phyloP scores from a whole-genome alignment of 2,888 invertebrate genomes.

The Capitulum mitella region DNA sequence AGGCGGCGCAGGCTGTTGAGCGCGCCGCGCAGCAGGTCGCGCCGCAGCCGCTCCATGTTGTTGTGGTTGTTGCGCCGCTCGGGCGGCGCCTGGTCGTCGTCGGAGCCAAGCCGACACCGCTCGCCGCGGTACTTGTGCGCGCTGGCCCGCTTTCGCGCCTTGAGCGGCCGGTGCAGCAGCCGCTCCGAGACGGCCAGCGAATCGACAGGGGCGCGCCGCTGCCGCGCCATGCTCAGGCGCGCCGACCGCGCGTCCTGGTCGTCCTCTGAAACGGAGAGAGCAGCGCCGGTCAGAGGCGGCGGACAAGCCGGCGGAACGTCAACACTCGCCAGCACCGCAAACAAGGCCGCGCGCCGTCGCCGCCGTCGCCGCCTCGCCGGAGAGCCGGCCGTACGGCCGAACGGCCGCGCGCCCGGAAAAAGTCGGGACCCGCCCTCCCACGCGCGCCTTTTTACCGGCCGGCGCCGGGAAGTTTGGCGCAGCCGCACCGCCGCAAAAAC shows the following conservation, averaged over 20 bases:
- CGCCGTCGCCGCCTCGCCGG: too few species aligned
- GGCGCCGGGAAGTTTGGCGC: background rate
- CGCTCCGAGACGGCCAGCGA: background rate
- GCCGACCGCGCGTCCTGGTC: background rate
- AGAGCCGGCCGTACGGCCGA: background rate
- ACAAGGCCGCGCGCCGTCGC: too few species aligned
- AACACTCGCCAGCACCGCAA: background rate
- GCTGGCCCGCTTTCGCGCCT: background rate
- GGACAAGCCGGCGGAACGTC: background rate
- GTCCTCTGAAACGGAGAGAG: background rate
- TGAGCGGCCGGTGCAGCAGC: slow-evolving; percentile 5
- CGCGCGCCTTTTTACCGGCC: background rate
- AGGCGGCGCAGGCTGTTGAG: slow-evolving; percentile 20
- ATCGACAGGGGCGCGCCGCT: background rate
- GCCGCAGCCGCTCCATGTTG: slow-evolving; percentile 22
- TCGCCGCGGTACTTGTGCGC: background rate
- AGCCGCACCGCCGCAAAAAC: background rate
- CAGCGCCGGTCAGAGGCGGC: background rate
- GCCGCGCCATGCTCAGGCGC: background rate
- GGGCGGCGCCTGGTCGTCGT: slow-evolving; percentile 8
- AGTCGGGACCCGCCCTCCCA: background rate
- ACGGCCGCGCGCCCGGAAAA: background rate
- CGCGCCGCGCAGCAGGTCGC: slow-evolving; percentile 25
- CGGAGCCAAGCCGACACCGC: background rate
- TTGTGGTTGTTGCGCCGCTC: slow-evolving; percentile 26